Evolutionary conservation across 1,140 invertebrate genomes (phyloP).

Genomic region (Trachymyrmex septentrionalis): DNA sequence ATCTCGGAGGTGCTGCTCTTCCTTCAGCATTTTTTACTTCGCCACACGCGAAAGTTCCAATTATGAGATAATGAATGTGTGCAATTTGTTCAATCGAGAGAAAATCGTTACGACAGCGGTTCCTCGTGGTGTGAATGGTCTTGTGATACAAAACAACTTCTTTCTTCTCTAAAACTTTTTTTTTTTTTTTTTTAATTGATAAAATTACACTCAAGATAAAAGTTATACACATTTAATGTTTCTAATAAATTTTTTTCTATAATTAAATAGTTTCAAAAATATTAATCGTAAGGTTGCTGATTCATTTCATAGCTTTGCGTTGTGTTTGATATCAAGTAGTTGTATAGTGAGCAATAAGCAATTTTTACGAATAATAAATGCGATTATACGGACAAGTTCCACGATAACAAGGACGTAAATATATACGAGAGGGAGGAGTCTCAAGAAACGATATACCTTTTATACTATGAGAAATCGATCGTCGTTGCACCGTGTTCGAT

Average conservation of each 20-base stretch:
- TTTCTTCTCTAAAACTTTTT: not conserved
- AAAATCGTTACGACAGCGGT: constrained; percentile 30
- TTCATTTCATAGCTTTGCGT: not conserved
- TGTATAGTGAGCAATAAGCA: no score
- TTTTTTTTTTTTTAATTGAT: not conserved
- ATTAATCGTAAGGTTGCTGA: not conserved
- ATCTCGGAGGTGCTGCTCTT: not conserved
- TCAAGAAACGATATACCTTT: not conserved
- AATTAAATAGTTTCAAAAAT: not conserved
- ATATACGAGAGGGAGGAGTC: not conserved
- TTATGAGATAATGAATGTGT: constrained; percentile 62
- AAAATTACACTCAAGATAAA: not conserved
- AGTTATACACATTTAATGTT: no score
- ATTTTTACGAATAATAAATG: not conserved
- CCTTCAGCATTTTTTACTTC: not conserved
- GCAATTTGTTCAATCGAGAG: constrained; percentile 53
- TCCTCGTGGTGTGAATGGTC: not conserved
- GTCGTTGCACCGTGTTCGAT: not conserved
- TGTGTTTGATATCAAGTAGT: not conserved
- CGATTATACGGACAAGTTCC: not conserved
- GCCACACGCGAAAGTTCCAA: constrained; percentile 46
- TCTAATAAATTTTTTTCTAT: not conserved
- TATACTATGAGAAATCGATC: not conserved
- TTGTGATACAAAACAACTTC: not conserved
- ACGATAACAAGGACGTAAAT: not conserved